Conservation (phyloP, 2,888 invertebrate genomes). For the Rosalia funebris region DNA sequence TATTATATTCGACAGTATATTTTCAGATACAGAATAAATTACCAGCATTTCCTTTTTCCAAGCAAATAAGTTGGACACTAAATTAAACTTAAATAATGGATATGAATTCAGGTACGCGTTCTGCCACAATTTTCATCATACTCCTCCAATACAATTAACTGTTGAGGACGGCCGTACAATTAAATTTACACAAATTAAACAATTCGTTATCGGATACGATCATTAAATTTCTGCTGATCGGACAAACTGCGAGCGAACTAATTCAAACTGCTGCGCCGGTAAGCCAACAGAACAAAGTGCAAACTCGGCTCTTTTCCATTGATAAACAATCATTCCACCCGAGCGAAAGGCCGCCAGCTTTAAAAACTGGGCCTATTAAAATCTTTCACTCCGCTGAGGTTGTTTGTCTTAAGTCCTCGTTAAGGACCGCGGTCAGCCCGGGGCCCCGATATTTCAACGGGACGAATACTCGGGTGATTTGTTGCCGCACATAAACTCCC, state of each 20-base stretch:
- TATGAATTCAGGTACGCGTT: no score
- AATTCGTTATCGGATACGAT: slow-evolving; percentile 36
- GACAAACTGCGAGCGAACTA: slow-evolving; percentile 33
- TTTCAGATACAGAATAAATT: no score
- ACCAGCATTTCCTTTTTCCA: no score
- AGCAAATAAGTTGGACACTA: no score
- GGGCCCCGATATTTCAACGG: slow-evolving; percentile 52
- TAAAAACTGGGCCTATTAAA: slow-evolving; percentile 65
- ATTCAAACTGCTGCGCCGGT: slow-evolving; percentile 33
- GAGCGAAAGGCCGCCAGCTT: slow-evolving; percentile 53
- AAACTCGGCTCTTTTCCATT: slow-evolving; percentile 53
- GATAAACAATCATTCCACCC: slow-evolving; percentile 54
- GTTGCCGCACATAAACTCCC: slow-evolving; percentile 47
- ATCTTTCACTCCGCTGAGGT: slow-evolving; percentile 63
- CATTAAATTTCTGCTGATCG: slow-evolving; percentile 45
- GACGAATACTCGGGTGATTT: slow-evolving; percentile 49
- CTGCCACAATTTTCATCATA: no score
- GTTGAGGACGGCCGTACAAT: no score
- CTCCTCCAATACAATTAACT: no score
- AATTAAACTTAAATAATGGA: no score
- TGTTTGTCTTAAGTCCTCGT: slow-evolving; percentile 61
- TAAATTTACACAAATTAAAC: slow-evolving; percentile 40
- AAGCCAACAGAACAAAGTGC: slow-evolving; percentile 46
- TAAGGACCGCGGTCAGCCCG: slow-evolving; percentile 45
- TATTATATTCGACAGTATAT: no score